phyloP scores from a whole-genome alignment of 2,888 invertebrate species.

The Chalcis sispes region DNA sequence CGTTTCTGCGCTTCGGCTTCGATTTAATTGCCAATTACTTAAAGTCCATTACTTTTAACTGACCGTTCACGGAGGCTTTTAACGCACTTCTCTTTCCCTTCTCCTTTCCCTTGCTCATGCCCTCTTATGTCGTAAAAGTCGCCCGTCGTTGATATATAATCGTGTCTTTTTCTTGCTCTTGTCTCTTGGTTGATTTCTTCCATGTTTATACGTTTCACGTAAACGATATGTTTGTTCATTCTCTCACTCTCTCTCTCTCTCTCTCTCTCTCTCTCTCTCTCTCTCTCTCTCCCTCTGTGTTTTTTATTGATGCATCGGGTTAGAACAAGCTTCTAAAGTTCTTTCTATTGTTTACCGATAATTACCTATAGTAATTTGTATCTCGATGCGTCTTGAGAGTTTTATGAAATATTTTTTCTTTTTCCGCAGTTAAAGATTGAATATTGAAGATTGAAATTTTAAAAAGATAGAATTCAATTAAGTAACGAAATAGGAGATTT shows the following conservation, averaged over 20 bases:
- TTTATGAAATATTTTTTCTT: too few species aligned
- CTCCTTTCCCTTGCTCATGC: slow-evolving; percentile 29
- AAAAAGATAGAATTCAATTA: too few species aligned
- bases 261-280: not conserved
- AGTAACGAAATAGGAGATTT: too few species aligned
- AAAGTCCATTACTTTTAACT: slow-evolving; percentile 55
- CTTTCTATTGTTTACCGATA: too few species aligned
- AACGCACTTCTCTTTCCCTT: too few species aligned
- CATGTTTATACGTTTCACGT: too few species aligned
- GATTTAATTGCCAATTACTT: slow-evolving; percentile 58
- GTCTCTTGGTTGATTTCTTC: too few species aligned
- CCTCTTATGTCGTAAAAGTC: slow-evolving; percentile 44
- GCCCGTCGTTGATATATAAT: slow-evolving; percentile 8
- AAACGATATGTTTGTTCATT: not conserved
- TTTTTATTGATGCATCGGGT: not conserved
- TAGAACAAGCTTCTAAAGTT: too few species aligned
- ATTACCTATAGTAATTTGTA: too few species aligned
- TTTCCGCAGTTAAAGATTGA: too few species aligned
- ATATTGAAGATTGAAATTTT: too few species aligned
- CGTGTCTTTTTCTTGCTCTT: slow-evolving; percentile 1
- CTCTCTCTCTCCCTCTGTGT: not conserved
- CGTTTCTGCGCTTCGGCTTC: slow-evolving; percentile 15
- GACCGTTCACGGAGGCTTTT: slow-evolving; percentile 53
- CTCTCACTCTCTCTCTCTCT: not conserved
- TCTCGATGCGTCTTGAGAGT: too few species aligned